phyloP scores from a whole-genome alignment of 1,140 invertebrate species.

The Drosophila novamexicana region DNA sequence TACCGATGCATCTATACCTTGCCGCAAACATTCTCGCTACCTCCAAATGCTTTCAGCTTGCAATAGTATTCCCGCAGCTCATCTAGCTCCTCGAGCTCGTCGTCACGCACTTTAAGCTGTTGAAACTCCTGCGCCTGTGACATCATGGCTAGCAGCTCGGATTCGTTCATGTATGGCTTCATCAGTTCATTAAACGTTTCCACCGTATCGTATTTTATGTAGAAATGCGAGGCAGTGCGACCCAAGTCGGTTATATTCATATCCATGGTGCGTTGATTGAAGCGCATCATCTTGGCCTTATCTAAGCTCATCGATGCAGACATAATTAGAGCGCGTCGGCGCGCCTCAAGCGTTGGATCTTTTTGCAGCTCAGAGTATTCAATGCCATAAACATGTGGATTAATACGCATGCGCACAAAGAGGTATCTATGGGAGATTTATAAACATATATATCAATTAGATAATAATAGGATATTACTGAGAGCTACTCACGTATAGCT shows the following conservation, averaged over 20 bases:
- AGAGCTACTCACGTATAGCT: conserved; percentile 90
- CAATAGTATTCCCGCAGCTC: conserved; percentile 89
- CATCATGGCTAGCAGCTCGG: conserved; percentile 94
- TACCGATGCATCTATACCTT: conserved; percentile 88
- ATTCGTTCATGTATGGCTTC: conserved; percentile 92
- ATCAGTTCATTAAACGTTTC: conserved; percentile 94
- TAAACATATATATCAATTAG: neutral
- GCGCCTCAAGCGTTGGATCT: conserved; percentile 90
- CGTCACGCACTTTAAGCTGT: conserved; percentile 97
- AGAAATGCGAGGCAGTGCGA: conserved; percentile 98
- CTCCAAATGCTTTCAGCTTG: conserved; percentile 90
- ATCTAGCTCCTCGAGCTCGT: conserved; percentile 96
- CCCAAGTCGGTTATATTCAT: conserved; percentile 95
- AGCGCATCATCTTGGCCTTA: conserved; percentile 97
- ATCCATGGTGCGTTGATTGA: conserved; percentile 92
- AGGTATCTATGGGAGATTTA: conserved; percentile 87
- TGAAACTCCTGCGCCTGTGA: conserved; percentile 97
- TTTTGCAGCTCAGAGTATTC: conserved; percentile 89
- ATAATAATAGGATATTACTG: neutral
- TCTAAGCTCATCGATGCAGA: conserved; percentile 93
- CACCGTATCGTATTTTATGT: conserved; percentile 98
- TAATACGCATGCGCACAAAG: conserved; percentile 96
- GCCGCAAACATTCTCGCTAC: conserved; percentile 94
- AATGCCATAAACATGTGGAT: conserved; percentile 96
- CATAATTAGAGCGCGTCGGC: conserved; percentile 91